Evolutionary conservation across 2,888 invertebrate genomes (phyloP).

Genomic region (Mesoligia furuncula): DNA sequence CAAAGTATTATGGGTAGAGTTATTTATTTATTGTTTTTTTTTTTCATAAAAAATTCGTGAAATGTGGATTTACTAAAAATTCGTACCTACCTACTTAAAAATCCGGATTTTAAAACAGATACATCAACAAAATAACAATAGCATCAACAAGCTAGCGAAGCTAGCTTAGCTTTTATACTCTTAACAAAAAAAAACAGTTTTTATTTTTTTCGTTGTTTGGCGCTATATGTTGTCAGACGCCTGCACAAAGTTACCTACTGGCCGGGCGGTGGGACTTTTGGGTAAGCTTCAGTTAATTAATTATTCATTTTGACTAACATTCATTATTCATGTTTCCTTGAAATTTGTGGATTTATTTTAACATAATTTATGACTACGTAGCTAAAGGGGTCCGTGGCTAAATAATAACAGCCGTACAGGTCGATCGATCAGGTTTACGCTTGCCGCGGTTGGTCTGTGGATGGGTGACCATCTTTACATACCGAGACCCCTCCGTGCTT

Average conservation of each 20-base stretch:
- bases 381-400: neutral
- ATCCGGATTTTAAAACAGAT: neutral
- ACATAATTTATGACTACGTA: neutral
- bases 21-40: neutral
- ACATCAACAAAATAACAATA: neutral
- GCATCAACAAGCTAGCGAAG: too few species aligned
- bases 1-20: neutral
- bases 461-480: too few species aligned
- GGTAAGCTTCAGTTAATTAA: neutral
- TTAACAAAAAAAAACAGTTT: neutral
- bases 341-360: neutral
- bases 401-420: too few species aligned
- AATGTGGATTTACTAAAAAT: neutral
- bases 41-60: neutral
- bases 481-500: too few species aligned
- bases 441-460: too few species aligned
- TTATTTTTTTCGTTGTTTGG: neutral
- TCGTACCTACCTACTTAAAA: neutral
- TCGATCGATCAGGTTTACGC: too few species aligned
- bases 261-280: neutral
- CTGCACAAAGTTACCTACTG: neutral
- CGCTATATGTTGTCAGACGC: neutral
- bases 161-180: neutral
- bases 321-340: neutral
- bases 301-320: neutral